Evolutionary conservation across 2,888 invertebrate species (phyloP), one percentile per base, ranked within the genome.

Genomic region (Pycnomerus fuliginosus): DNA sequence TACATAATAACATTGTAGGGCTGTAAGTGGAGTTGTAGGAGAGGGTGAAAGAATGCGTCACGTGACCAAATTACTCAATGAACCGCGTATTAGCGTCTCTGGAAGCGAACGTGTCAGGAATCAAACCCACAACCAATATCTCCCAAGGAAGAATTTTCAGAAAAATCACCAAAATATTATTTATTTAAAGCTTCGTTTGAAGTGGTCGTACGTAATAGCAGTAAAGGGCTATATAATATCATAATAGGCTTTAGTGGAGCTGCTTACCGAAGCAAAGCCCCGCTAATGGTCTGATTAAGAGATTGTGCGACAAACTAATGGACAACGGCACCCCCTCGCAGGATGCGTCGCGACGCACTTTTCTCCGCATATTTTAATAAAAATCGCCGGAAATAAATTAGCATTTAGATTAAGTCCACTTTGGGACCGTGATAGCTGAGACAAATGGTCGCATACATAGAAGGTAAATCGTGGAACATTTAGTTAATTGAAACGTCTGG

Each of bases 271-370:
- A 59, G 64, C 64, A 64, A 55, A 69, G 66, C 66, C 64, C 58
- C 65, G 67, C 70, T 73, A 73, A 73, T 73, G 72, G 72, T 57
- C 69, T 72, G 72, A 72, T 73, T 72, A 73, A 71, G 72, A 71
- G 73, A 72, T 72, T 71, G 67, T 61, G 55, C 56, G 57, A 62
- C 61, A 62, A 64, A 64, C 65, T 69, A 67, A 67, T 64, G 66
- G 66, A 47, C 47, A 31, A 32, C 20, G 12, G 20, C 20, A 20
- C 20, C 20, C 5, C 20, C 5, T 20, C 20, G 8, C 8, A 20
- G 4, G 8, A 20, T 28, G 28, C 28, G 3, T 13, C 28, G 12
- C 28, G 28, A 28, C 13, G 28, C 20, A 20, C 8, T 28, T 10
- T 28, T 28, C 13, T 11, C 28, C 11, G n/a, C 28, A 10, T 13